These are phyloP conservation scores for Tiphia femorata DNA, from an alignment of 2,888 invertebrate genomes.

Conservation along the genomic window DNA sequence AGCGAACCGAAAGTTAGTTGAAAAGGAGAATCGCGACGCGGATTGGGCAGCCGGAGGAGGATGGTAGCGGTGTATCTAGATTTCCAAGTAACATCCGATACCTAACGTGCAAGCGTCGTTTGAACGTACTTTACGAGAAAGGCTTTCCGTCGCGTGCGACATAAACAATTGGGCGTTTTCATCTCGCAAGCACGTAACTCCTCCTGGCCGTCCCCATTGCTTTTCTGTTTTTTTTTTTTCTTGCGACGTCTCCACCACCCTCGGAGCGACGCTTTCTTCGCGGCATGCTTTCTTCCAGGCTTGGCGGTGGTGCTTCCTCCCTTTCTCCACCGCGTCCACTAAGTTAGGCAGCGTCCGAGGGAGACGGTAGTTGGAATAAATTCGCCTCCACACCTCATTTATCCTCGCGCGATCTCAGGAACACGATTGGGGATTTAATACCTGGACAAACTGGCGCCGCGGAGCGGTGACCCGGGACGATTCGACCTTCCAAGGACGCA, in stretches of 20 bases:
- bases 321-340: too few species aligned
- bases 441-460: constrained; percentile 41
- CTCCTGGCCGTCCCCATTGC: too few species aligned
- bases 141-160: too few species aligned
- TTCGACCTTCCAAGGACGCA: constrained; percentile 60
- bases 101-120: too few species aligned
- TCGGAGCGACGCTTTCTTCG: not conserved
- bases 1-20: not conserved
- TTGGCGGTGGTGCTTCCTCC: too few species aligned
- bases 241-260: not conserved
- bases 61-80: constrained; percentile 1
- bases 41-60: not conserved
- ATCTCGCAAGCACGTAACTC: too few species aligned
- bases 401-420: constrained; percentile 22
- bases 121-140: too few species aligned
- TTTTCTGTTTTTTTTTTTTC: not conserved
- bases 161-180: too few species aligned
- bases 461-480: constrained; percentile 49
- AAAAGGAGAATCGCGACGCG: not conserved
- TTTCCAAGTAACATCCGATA: not conserved
- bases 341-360: too few species aligned
- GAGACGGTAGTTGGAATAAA: constrained; percentile 30
- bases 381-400: constrained; percentile 22
- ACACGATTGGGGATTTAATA: constrained; percentile 44
- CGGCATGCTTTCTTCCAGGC: not conserved